A percentile compares a stretch with the other conserved stretches of the same genome.
phyloP scores from a whole-genome alignment of 1,140 invertebrate genomes.

The Sycobia sp. region DNA sequence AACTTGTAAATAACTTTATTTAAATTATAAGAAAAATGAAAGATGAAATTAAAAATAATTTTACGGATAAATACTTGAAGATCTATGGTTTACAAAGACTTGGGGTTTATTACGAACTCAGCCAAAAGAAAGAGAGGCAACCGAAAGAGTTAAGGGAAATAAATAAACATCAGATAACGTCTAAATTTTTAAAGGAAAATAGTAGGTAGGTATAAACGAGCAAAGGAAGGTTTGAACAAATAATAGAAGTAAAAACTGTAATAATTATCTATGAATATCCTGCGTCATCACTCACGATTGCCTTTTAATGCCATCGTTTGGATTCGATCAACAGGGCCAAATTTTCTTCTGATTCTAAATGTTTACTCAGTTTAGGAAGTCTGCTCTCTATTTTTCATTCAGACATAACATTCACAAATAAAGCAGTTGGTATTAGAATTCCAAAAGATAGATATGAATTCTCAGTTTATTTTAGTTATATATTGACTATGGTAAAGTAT shows the following conservation, averaged over 20 bases:
- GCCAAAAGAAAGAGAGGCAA: slow-evolving; percentile 53
- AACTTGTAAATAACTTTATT: too few species aligned
- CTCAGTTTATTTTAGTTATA: too few species aligned
- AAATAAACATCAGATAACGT: slow-evolving; percentile 18
- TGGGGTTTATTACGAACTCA: slow-evolving; percentile 44
- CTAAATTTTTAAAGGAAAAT: slow-evolving; percentile 21
- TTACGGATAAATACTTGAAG: background rate
- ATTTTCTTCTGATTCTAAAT: slow-evolving; percentile 3
- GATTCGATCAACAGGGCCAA: slow-evolving; percentile 26
- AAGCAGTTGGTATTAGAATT: too few species aligned
- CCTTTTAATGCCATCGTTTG: slow-evolving; percentile 25
- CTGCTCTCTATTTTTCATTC: slow-evolving; percentile 29
- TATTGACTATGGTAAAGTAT: too few species aligned
- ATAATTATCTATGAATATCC: slow-evolving; percentile 14
- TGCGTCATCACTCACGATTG: slow-evolving; percentile 27
- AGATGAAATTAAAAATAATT: slow-evolving; percentile 1
- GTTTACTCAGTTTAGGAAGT: slow-evolving; percentile 29
- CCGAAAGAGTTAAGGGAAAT: slow-evolving; percentile 36
- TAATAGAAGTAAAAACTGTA: slow-evolving; percentile 17
- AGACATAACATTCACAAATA: slow-evolving; percentile 5
- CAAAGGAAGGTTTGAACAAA: slow-evolving; percentile 4
- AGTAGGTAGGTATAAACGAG: slow-evolving; percentile 1
- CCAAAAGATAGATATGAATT: too few species aligned
- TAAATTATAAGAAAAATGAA: slow-evolving; percentile 1
- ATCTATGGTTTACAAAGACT: slow-evolving; percentile 28